Base-by-base conservation (phyloP, 2,888 invertebrate genomes). In the Cyrtodaria siliqua region DNA sequence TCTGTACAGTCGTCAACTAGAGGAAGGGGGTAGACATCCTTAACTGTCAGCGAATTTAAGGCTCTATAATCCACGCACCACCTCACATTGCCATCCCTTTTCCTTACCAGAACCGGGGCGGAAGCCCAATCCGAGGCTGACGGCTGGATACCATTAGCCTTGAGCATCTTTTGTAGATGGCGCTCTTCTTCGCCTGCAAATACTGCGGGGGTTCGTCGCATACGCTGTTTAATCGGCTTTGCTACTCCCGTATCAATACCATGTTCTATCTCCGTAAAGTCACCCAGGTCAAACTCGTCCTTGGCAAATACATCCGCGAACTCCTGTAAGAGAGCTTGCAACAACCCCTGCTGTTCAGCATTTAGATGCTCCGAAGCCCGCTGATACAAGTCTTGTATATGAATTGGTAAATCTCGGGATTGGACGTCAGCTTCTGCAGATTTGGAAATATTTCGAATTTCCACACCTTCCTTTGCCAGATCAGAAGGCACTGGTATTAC, bases 71-170 rank as follows among this genome's bases (percentile, higher is more conserved):
- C 78, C 1, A 69, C 24, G 26, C 66, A 63, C 62, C 74, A 69
- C 6, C 71, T 4, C 14, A 69, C 69, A 14, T 50, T 9, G 1
- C 52, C 52, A 24, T 52, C 50, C 16, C 38, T 6, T 62, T 62
- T 62, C 9, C 62, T 29, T 8, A 62, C 52, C 1, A 62, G 33
- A 2, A 52, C 62, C 9, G 76, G 70, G 8, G 80, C 55, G 6
- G 62, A 52, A 2, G 62, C 62, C 62, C 74, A 82, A 2, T 72
- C 70, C 18, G 76, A 76, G 12, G 18, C 38, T 0, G 81, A 78
- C 47, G 66, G 59, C 33, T 67, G 61, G n/a, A 81, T 71, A 9
- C 68, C 72, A 12, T 66, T 62, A n/a, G 71, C 68, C 6, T 47
- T 23, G 20, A 74, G 40, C 42, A 75, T 55, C 40, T 72, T 68